Evolutionary conservation across 2,797 vertebrate species (phyloP).

Genomic region (Acestrorhynchus altus): DNA sequence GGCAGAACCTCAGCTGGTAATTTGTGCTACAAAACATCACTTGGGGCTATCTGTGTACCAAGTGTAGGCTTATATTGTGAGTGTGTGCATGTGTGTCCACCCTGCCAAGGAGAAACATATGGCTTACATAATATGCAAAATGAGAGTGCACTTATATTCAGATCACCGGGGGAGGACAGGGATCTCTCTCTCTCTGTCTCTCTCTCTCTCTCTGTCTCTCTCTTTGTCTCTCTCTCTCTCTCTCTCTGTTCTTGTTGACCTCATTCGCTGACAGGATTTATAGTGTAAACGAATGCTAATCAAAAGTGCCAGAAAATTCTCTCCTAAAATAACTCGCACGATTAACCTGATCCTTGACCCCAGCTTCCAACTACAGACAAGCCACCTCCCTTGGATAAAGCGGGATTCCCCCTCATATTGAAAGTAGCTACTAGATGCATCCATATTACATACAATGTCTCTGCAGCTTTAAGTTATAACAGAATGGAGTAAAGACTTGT

Average conservation of each 20-base stretch:
- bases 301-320: not conserved
- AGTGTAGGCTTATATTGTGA: not conserved
- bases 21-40: constrained; percentile 11
- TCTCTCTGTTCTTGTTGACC: constrained; percentile 12
- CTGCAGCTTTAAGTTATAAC: too few species aligned
- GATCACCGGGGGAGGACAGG: constrained; percentile 21
- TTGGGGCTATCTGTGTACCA: constrained; percentile 41
- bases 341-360: not conserved
- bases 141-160: constrained; percentile 44
- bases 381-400: too few species aligned
- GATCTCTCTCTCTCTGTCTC: constrained; percentile 3
- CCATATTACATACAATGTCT: too few species aligned
- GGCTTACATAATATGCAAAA: constrained; percentile 53
- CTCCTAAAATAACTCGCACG: not conserved
- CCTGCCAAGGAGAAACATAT: constrained; percentile 30
- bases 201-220: not conserved
- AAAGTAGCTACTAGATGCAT: too few species aligned
- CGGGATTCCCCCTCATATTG: too few species aligned
- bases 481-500: too few species aligned
- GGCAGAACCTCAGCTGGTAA: constrained; percentile 16
- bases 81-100: not conserved
- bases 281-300: not conserved
- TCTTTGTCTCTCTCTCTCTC: not conserved
- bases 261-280: constrained; percentile 14
- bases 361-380: not conserved